These are phyloP conservation scores for Synodontis membranacea DNA, from an alignment of 2,113 vertebrate species.

Conservation along the genomic window DNA sequence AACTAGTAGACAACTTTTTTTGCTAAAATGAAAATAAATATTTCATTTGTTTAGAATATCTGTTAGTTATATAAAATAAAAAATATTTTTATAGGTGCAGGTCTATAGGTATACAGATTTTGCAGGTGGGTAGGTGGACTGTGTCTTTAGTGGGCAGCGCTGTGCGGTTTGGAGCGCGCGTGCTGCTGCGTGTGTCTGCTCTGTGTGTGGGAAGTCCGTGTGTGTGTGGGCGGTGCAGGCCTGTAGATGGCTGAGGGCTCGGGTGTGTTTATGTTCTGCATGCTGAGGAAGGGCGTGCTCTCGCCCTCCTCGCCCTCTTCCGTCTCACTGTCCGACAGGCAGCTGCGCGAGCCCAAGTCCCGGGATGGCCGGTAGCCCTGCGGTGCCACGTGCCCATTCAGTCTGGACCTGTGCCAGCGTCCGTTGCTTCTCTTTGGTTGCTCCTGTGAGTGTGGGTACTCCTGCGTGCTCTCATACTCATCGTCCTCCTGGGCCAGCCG, in stretches of 20 bases:
- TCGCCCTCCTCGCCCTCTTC: slow-evolving; percentile 91
- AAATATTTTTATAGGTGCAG: slow-evolving; percentile 89
- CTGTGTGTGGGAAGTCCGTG: slow-evolving; percentile 91
- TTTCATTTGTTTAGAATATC: slow-evolving; percentile 98
- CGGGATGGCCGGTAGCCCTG: slow-evolving; percentile 83
- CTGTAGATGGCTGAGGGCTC: slow-evolving; percentile 86
- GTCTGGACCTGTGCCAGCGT: slow-evolving; percentile 88
- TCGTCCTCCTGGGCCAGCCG: slow-evolving; percentile 91
- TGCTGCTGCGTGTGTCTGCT: slow-evolving; percentile 77
- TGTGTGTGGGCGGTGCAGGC: slow-evolving; percentile 71
- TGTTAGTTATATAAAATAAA: slow-evolving; percentile 99
- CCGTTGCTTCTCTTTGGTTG: slow-evolving; percentile 80
- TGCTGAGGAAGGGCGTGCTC: slow-evolving; percentile 94
- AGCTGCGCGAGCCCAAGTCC: slow-evolving; percentile 92
- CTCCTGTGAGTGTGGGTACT: slow-evolving; percentile 88
- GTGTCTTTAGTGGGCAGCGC: slow-evolving; percentile 83
- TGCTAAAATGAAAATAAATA: slow-evolving; percentile 99
- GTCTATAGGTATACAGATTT: slow-evolving; percentile 79
- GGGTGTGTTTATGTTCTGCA: slow-evolving; percentile 86
- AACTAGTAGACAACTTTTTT: slow-evolving; percentile 98
- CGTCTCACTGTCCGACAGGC: slow-evolving; percentile 90
- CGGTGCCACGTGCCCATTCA: slow-evolving; percentile 90
- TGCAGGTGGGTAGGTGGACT: slow-evolving; percentile 48
- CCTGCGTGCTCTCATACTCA: slow-evolving; percentile 96
- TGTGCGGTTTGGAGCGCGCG: slow-evolving; percentile 82